Evolutionary conservation across 1,140 invertebrate species (phyloP).

Genomic region (Achatina immaculata): DNA sequence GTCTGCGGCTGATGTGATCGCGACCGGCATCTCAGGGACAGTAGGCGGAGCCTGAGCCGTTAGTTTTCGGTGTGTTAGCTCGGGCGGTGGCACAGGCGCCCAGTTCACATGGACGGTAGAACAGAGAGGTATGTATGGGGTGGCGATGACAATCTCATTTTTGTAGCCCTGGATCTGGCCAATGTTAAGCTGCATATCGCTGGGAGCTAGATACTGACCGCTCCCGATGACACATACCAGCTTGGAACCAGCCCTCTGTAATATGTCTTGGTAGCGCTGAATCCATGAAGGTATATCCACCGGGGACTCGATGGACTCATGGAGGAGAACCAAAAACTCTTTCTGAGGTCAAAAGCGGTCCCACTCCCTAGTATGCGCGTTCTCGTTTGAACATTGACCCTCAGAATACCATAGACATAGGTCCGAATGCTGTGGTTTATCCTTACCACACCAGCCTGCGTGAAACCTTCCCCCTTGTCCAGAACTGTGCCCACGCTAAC

Average conservation of each 20-base stretch:
- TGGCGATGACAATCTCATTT: constrained; percentile 19
- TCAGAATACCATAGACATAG: constrained; percentile 30
- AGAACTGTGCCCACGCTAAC: background rate
- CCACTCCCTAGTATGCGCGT: background rate
- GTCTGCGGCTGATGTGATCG: background rate
- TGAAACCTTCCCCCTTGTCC: background rate
- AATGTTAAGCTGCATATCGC: constrained; percentile 30
- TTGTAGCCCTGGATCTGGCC: constrained; percentile 23
- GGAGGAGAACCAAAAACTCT: background rate
- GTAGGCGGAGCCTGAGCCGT: background rate
- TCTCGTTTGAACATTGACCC: constrained; percentile 12
- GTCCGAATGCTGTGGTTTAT: constrained; percentile 36
- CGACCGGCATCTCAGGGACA: background rate
- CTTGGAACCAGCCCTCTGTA: background rate
- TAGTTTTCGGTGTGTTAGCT: background rate
- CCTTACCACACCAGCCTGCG: constrained; percentile 25
- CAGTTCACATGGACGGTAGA: too few relatives aligned
- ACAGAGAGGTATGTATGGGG: too few relatives aligned
- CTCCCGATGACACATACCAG: background rate
- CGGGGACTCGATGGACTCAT: background rate
- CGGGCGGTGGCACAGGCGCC: too few relatives aligned
- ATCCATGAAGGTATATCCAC: background rate
- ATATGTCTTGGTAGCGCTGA: background rate
- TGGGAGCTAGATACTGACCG: constrained; percentile 36
- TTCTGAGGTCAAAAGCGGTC: background rate